These are phyloP conservation scores for Zoanthus sansibaricus DNA, from an alignment of 92 coral and sea anemone genomes.

Conservation along the genomic window DNA sequence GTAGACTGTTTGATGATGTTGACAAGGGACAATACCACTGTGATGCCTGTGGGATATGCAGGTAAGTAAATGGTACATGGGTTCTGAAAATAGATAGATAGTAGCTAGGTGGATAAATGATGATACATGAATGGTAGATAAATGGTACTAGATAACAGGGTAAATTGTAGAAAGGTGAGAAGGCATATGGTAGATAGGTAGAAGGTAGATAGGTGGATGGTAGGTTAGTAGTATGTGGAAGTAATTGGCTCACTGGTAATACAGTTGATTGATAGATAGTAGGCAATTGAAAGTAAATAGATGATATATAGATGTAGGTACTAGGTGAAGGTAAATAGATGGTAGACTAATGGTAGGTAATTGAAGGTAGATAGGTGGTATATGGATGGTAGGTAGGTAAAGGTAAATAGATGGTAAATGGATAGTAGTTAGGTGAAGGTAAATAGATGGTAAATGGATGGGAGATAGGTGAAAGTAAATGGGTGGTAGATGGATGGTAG, in stretches of 20 bases:
- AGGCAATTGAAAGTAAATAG: too few species aligned
- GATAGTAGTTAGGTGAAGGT: background rate
- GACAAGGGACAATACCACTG: slow-evolving; percentile 96
- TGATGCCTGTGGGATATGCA: slow-evolving; percentile 94
- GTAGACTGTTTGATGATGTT: slow-evolving; percentile 90
- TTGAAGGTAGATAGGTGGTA: slow-evolving; percentile 38
- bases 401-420: background rate
- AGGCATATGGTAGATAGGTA: background rate
- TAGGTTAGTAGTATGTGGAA: too few species aligned
- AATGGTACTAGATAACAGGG: background rate
- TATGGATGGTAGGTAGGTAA: background rate
- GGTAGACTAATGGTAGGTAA: background rate
- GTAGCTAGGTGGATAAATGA: background rate
- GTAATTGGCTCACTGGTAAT: too few species aligned
- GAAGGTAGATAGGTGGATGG: too few species aligned
- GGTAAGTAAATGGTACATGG: slow-evolving; percentile 27
- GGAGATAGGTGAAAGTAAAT: background rate
- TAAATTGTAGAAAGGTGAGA: too few species aligned
- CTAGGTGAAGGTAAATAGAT: too few species aligned
- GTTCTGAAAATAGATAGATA: background rate
- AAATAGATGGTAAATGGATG: background rate
- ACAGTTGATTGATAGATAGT: too few species aligned
- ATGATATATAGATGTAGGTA: background rate
- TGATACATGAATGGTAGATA: background rate
- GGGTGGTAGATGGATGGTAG: too few species aligned